Conservation (phyloP, 2,888 invertebrate genomes). For the Hemaris fuciformis region DNA sequence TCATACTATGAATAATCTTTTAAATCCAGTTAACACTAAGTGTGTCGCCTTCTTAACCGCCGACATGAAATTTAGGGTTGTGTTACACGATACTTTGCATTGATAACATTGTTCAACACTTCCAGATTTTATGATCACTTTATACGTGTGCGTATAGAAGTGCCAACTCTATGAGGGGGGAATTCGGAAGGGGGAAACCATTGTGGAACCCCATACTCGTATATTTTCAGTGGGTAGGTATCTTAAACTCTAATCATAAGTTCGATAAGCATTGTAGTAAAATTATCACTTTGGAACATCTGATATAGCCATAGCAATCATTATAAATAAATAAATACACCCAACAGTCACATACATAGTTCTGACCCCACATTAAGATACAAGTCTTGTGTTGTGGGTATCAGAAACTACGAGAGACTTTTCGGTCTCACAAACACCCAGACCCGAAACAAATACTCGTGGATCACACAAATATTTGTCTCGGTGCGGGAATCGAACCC, state of each 20-base stretch:
- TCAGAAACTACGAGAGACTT: no score
- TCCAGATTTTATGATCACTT: slow-evolving; percentile 61
- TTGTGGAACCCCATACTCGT: not conserved
- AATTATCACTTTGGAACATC: not conserved
- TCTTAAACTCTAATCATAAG: not conserved
- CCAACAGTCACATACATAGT: no score
- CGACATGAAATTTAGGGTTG: slow-evolving; percentile 53
- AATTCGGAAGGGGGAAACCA: not conserved
- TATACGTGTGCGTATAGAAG: slow-evolving; percentile 37
- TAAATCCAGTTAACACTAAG: slow-evolving; percentile 16
- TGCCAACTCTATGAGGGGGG: not conserved
- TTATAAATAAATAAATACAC: no score
- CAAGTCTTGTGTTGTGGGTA: no score
- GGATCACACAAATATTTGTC: no score
- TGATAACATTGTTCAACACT: slow-evolving; percentile 74
- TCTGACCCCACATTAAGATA: no score
- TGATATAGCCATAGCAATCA: no score
- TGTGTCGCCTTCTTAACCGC: slow-evolving; percentile 33
- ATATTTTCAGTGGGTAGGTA: not conserved
- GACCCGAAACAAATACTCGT: no score
- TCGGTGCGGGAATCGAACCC: no score
- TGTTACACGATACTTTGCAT: slow-evolving; percentile 66
- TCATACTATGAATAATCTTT: not conserved
- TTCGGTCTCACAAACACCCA: no score
- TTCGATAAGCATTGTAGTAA: not conserved